These are phyloP conservation scores for Exephanes ischioxanthus DNA, from an alignment of 2,888 invertebrate genomes.

Conservation along the genomic window DNA sequence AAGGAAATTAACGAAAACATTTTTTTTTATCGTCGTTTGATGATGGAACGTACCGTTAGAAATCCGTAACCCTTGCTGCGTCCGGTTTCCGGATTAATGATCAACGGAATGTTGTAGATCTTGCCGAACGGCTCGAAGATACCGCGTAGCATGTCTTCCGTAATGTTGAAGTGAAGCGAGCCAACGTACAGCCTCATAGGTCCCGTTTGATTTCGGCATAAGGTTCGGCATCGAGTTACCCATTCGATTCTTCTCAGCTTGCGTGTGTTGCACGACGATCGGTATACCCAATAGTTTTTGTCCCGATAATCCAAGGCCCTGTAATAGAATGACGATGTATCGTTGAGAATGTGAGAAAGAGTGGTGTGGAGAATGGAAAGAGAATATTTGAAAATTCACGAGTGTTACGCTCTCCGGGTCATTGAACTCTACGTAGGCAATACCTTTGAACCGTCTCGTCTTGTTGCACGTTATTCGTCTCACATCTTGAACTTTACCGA, in stretches of 20 bases:
- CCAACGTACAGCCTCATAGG: conserved; percentile 99
- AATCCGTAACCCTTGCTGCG: conserved; percentile 99
- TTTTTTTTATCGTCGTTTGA: not conserved
- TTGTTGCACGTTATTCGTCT: conserved; percentile 99
- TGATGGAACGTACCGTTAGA: conserved; percentile 91
- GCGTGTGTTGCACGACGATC: conserved; percentile 99
- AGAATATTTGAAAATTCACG: conserved; percentile 86
- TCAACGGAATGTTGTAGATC: conserved; percentile 97
- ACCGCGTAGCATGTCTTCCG: conserved; percentile 98
- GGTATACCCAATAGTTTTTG: conserved; percentile 98
- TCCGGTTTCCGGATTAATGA: conserved; percentile 97
- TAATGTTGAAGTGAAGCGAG: conserved; percentile 98
- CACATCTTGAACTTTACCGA: conserved; percentile 99
- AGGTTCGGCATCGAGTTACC: conserved; percentile 94
- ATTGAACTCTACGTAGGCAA: conserved; percentile 99
- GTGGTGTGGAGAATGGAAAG: not conserved
- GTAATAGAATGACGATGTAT: conserved; percentile 49
- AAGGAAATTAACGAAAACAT: conserved; percentile 59
- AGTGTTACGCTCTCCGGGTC: conserved; percentile 98
- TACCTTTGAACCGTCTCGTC: conserved; percentile 99
- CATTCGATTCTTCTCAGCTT: conserved; percentile 97
- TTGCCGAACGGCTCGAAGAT: conserved; percentile 99
- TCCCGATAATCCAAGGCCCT: conserved; percentile 97
- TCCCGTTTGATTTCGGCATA: conserved; percentile 94
- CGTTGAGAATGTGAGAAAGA: too few species aligned